Conservation (phyloP, 2,888 invertebrate genomes). For the Tridacna crocea region DNA sequence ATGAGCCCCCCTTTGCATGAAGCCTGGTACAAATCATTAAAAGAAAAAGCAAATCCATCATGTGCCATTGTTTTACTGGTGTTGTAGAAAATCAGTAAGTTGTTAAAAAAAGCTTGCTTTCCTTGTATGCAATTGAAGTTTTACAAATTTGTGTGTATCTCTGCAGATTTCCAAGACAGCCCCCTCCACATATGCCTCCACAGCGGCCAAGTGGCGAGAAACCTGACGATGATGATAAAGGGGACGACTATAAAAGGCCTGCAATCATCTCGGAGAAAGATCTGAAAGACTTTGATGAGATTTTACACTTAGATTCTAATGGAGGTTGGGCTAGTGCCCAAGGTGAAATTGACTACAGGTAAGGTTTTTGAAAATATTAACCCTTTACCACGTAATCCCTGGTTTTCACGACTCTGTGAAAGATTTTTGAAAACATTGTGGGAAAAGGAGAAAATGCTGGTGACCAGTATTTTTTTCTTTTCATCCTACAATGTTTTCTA, state of each 20-base stretch:
- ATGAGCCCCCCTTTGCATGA: too few relatives aligned
- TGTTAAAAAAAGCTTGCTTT: too few relatives aligned
- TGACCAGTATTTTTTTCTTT: too few relatives aligned
- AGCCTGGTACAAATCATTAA: too few relatives aligned
- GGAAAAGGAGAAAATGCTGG: background rate
- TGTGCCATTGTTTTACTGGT: too few relatives aligned
- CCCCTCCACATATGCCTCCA: constrained; percentile 76
- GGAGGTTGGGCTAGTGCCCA: constrained; percentile 93
- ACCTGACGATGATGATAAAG: constrained; percentile 66
- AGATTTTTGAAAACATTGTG: background rate
- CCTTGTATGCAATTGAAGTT: too few relatives aligned
- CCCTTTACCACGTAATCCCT: background rate
- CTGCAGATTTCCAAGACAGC: constrained; percentile 73
- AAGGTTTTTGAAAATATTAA: constrained; percentile 23
- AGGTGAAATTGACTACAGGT: constrained; percentile 89
- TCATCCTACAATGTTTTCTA: too few relatives aligned
- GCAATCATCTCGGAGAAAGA: constrained; percentile 97
- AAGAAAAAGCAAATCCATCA: too few relatives aligned
- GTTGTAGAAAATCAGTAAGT: too few relatives aligned
- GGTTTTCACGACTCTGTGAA: background rate
- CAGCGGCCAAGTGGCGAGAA: constrained; percentile 66
- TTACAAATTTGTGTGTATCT: background rate
- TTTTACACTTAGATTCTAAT: constrained; percentile 90
- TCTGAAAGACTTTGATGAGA: constrained; percentile 95
- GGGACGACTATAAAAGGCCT: constrained; percentile 80